Base-by-base conservation (phyloP, 1,140 invertebrate genomes). In the Drosophila pachea region DNA sequence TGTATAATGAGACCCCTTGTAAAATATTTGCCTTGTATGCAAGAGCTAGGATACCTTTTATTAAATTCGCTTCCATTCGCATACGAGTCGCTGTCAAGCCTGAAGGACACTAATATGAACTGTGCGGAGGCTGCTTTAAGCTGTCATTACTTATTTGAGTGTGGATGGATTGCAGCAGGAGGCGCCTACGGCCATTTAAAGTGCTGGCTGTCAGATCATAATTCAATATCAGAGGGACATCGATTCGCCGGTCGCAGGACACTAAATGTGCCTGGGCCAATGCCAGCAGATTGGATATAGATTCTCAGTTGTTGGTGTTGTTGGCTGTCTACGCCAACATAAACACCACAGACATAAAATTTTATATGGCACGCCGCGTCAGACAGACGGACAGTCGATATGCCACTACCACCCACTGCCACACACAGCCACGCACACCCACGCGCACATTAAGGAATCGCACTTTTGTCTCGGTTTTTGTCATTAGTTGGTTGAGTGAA, bases 401-500 rank as follows among this genome's bases (percentile, higher is more conserved):
- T 31, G 36, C 52, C 43, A 49, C 11, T 43, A 40, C 12, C 12
- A 45, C 45, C 29, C 45, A 43, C 8, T 45, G n/a, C 32, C 31
- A 55, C 22, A 48, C 36, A 50, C 43, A 75, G 22, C 22, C 59
- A 35, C 9, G 36, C 60, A 31, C 8, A 50, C 43, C 31, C 45
- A 40, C 8, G 40, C 11, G 35, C 14, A 61, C n/a, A 42, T 42
- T 43, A 43, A 68, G 42, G 72, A 63, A 69, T 60, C 78, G 67
- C 73, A 83, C 78, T 83, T 83, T 83, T 83, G 78, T 83, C 78
- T 83, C 61, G 76, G 68, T 70, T 83, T 79, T 75, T 84, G 79
- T 79, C 79, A 83, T 83, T 83, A 83, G 79, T 84, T 84, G 79
- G 71, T 53, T 69, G 70, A 72, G 68, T 64, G 60, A 49, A 78